phyloP scores from a whole-genome alignment of 2,888 invertebrate genomes.

The Trichogramma dendrolimi region DNA sequence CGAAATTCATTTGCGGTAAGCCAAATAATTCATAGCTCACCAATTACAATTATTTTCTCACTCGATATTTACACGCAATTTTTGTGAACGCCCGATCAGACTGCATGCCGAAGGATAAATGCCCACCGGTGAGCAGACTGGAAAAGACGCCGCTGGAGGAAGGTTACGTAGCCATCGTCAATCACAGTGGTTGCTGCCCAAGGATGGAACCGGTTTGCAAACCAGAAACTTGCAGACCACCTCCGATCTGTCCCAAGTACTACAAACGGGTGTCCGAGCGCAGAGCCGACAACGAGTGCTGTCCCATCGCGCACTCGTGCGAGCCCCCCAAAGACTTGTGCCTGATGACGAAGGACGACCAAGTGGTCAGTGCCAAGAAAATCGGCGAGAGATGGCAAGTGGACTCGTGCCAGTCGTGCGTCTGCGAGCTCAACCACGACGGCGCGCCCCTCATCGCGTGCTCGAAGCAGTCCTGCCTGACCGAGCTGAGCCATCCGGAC shows the following conservation, averaged over 20 bases:
- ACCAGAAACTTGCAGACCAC: constrained; percentile 60
- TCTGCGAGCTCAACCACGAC: constrained; percentile 53
- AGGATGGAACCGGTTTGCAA: constrained; percentile 60
- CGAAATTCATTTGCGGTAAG: constrained; percentile 69
- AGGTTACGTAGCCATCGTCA: constrained; percentile 61
- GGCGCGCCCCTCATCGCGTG: constrained; percentile 53
- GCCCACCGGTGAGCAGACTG: constrained; percentile 53
- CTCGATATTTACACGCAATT: constrained; percentile 1
- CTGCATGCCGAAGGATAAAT: constrained; percentile 70
- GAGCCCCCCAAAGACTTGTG: constrained; percentile 65
- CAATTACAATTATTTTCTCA: not conserved
- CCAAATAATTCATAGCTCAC: not conserved
- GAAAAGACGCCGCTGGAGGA: constrained; percentile 56
- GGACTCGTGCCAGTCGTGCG: constrained; percentile 67
- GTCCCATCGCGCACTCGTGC: constrained; percentile 60
- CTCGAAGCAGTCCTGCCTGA: constrained; percentile 55
- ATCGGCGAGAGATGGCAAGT: constrained; percentile 64
- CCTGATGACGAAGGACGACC: constrained; percentile 55
- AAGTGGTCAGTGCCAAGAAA: constrained; percentile 26
- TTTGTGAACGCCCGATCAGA: constrained; percentile 52
- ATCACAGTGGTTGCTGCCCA: constrained; percentile 71
- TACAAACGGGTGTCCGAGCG: constrained; percentile 50
- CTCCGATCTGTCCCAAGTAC: constrained; percentile 60
- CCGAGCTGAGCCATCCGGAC: constrained; percentile 50
- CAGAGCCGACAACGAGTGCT: constrained; percentile 57